Percentiles rank a stretch among this genome's conserved stretches.
phyloP scores from a whole-genome alignment of 2,113 vertebrate species.

The Siniperca knerii region DNA sequence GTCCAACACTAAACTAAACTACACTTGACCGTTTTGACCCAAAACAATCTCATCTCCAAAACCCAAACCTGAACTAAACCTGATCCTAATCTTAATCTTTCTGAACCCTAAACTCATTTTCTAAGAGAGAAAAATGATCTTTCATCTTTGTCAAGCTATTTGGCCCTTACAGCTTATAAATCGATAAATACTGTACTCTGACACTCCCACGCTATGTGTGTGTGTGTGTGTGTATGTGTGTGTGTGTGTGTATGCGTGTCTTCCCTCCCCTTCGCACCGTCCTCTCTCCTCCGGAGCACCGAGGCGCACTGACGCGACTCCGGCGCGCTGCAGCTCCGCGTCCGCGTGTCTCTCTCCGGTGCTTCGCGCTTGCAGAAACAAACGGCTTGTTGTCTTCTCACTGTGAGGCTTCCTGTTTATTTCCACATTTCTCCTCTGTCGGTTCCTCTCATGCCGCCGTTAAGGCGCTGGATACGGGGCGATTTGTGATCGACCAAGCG shows the following conservation, averaged over 20 bases:
- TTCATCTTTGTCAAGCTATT: background rate
- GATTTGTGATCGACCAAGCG: slow-evolving; percentile 64
- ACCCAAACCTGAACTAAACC: background rate
- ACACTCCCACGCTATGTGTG: background rate
- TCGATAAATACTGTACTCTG: slow-evolving; percentile 2
- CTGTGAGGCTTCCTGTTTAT: background rate
- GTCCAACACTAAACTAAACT: background rate
- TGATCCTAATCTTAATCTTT: too few species aligned
- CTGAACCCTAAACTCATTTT: background rate
- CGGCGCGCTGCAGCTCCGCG: slow-evolving; percentile 35
- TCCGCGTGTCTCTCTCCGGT: slow-evolving; percentile 11
- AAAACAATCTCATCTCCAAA: background rate
- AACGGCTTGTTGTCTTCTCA: background rate
- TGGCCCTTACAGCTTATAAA: background rate
- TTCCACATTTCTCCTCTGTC: too few species aligned
- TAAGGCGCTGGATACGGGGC: slow-evolving; percentile 39
- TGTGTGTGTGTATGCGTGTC: too few species aligned
- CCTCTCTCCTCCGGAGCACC: slow-evolving; percentile 47
- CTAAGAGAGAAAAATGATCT: background rate
- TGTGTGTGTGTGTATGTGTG: background rate
- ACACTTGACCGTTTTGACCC: background rate
- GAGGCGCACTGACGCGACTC: slow-evolving; percentile 57
- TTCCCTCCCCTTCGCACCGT: slow-evolving; percentile 37
- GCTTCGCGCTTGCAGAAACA: slow-evolving; percentile 18
- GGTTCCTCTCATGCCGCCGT: slow-evolving; percentile 62